Base-by-base conservation (phyloP, 1,140 invertebrate species). In the Anthonomus grandis region DNA sequence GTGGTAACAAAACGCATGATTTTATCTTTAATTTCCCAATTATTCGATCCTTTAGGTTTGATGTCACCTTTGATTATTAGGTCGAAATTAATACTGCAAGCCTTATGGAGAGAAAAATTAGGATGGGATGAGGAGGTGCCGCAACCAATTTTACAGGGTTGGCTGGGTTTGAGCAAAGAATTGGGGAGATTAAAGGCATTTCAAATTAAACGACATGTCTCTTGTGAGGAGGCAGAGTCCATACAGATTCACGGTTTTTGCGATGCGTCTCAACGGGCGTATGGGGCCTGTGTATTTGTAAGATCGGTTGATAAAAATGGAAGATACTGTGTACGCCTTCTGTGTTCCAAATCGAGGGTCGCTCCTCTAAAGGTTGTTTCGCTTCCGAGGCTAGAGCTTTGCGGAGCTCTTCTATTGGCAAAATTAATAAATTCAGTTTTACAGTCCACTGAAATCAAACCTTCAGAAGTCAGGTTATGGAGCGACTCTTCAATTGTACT, bases 221-320 rank as follows among this genome's bases (percentile, higher is more conserved):
- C 42, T 21, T 41, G 36, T 37, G 24, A 46, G 36, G 31, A 27
- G 36, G 3, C 42, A 15, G 44, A 17, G 1, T 4, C 12, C 10
- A 22, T 64, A 34, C 13, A 74, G 37, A 2, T 70, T 0, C 68
- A 75, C 38, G 72, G 70, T 0, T 76, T 75, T 38, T 65, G 62
- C 10, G 74, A 76, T 45, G 66, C 68, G 0, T 72, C 66, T 8
- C 53, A 67, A 31, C 19, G 10, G 1, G 69, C 65, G 0, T 76
- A 74, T 41, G 70, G 68, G 0, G 69, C 71, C 1, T 70, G 65
- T 17, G 22, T 74, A 1, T 75, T 74, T 38, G 1, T 69, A 1
- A 38, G 66, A 0, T 54, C 64, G 0, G 45, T 41, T 37, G 36
- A 48, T 34, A 2, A 39, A 38, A 50, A 37, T 12, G 3, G 9